Evolutionary conservation across 2,797 vertebrate genomes (phyloP), one percentile per base, ranked within the genome.

Genomic region (Saguinus oedipus): DNA sequence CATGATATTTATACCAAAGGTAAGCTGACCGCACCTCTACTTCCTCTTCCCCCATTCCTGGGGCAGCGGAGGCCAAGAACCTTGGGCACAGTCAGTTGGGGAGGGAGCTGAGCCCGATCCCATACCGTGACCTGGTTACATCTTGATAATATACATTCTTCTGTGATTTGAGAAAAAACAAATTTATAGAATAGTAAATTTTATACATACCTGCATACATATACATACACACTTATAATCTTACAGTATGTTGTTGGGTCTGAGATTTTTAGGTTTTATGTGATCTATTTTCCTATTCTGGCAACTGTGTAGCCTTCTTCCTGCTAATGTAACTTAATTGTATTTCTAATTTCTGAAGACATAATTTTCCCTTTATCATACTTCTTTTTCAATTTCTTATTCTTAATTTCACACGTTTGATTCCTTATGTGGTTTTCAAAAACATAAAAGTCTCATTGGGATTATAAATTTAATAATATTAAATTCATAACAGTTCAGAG

Each of bases 331-430:
- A 82, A 7, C 22, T 61, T 85, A 88, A 53, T 48, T 74, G 14
- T 27, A 88, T 30, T 90, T 88, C 87, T 94, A 80, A 88, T 19
- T 84, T 85, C 72, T 72, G 27, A 90, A 94, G 26, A 55, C 22
- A 4, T 39, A 57, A 44, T 61, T 78, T 83, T 68, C 30, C 30
- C 36, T 64, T 46, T 6, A 6, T 92, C 59, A 39, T 44, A 14
- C 15, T 75, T 94, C 26, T 80, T 91, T 86, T 76, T 64, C 8
- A 30, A 3, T 81, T 81, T 68, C 17, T 88, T 55, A 42, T 44
- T 92, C 4, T 19, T 88, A 33, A 79, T 24, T 17, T 84, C 26
- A 81, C 13, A 20, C 5, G 36, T 48, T 46, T 80, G 86, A 50
- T 75, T 72, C 5, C 1, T 19, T 42, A 19, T 48, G 1, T 26